Percentiles rank a stretch among this genome's conserved stretches.
These are phyloP conservation scores for Clarias macrocephalus DNA, from an alignment of 2,113 vertebrate species.

Conservation along the genomic window DNA sequence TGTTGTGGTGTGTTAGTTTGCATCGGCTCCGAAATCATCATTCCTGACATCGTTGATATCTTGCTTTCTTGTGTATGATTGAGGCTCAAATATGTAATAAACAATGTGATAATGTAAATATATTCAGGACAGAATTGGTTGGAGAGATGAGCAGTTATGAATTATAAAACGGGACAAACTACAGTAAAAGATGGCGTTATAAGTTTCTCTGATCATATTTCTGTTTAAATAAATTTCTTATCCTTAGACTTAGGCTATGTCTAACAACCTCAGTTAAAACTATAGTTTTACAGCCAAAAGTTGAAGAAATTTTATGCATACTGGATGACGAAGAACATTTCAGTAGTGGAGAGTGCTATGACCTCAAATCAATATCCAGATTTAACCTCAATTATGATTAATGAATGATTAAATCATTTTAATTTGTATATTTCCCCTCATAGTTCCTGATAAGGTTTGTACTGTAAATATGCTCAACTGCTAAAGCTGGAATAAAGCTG, in stretches of 20 bases:
- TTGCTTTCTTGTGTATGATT: neutral
- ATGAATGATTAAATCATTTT: too few species aligned
- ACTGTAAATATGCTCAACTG: too few species aligned
- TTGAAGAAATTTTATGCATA: neutral
- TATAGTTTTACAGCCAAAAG: neutral
- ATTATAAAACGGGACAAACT: neutral
- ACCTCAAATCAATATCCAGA: too few species aligned
- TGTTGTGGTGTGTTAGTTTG: constrained; percentile 31
- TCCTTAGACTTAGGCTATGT: neutral
- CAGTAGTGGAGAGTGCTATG: neutral
- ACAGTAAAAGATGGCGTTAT: neutral
- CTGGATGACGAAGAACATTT: neutral
- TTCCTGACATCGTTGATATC: neutral
- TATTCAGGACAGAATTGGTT: neutral
- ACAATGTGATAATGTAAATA: neutral
- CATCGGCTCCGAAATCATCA: neutral
- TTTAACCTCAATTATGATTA: too few species aligned
- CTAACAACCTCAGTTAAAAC: neutral
- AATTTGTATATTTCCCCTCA: too few species aligned
- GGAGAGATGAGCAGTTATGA: neutral
- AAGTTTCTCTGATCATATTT: neutral
- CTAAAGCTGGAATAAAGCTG: too few species aligned
- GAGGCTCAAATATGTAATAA: neutral
- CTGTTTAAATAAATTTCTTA: neutral
- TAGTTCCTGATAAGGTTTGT: too few species aligned